Conservation (phyloP, 1,140 invertebrate species). For the Papilio dardanus region DNA sequence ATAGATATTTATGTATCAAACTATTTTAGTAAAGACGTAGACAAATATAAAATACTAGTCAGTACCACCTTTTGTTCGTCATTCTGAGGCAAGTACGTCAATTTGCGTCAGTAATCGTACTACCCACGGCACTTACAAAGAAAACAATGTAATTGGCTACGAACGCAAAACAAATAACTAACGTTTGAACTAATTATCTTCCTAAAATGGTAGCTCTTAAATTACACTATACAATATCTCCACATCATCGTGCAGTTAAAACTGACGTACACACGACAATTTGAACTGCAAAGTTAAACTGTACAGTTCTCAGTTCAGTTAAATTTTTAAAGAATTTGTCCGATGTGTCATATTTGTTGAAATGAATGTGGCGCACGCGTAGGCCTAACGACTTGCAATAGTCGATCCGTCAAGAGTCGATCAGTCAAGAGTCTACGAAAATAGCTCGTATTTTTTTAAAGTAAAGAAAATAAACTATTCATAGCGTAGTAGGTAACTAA, state of each 20-base stretch:
- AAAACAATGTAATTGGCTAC: constrained; percentile 5
- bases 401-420: constrained; percentile 12
- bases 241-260: too few relatives aligned
- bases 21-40: background rate
- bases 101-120: constrained; percentile 10
- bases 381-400: constrained; percentile 9
- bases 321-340: background rate
- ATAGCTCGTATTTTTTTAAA: background rate
- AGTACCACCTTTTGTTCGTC: background rate
- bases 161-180: background rate
- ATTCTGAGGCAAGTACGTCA: background rate
- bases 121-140: background rate
- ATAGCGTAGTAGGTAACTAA: background rate
- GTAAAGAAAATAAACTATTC: background rate
- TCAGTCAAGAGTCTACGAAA: constrained; percentile 11
- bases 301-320: too few relatives aligned
- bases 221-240: too few relatives aligned
- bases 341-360: constrained; percentile 6
- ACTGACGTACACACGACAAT: too few relatives aligned
- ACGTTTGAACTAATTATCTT: background rate
- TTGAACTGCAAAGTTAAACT: too few relatives aligned
- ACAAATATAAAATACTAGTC: background rate
- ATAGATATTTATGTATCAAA: background rate
- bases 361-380: constrained; percentile 5
- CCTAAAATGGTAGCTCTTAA: background rate